A percentile compares a stretch with the other conserved stretches of the same genome.
Conservation (phyloP, 2,113 vertebrate species). For the Poecilia latipinna region DNA sequence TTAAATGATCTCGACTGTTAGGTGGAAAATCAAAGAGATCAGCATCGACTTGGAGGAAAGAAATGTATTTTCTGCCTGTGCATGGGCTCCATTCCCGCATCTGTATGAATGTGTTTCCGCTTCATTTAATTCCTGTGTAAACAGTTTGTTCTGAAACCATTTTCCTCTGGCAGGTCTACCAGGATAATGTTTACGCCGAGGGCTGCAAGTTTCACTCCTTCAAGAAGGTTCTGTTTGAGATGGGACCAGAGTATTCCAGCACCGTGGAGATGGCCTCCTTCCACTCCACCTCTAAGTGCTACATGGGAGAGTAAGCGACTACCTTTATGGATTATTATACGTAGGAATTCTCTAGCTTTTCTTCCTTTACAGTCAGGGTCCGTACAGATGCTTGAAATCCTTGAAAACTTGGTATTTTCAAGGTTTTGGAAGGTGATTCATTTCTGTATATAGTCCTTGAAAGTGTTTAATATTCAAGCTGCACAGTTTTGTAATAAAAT, state of each 20-base stretch:
- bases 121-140: neutral
- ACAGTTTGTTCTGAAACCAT: neutral
- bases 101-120: neutral
- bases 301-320: constrained; percentile 92
- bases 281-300: constrained; percentile 94
- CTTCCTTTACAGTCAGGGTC: no score
- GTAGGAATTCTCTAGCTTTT: no score
- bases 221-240: constrained; percentile 91
- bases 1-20: neutral
- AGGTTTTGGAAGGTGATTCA: no score
- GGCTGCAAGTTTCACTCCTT: constrained; percentile 92
- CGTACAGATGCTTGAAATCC: no score
- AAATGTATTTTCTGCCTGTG: neutral
- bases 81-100: neutral
- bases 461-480: no score
- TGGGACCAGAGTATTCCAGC: constrained; percentile 86
- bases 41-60: neutral
- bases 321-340: no score
- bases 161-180: constrained; percentile 78
- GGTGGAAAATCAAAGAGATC: neutral
- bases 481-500: no score
- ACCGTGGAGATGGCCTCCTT: constrained; percentile 89
- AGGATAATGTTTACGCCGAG: constrained; percentile 90
- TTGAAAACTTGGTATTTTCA: no score
- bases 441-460: no score